phyloP scores from a whole-genome alignment of 1,140 invertebrate species.

The Penaeus chinensis region DNA sequence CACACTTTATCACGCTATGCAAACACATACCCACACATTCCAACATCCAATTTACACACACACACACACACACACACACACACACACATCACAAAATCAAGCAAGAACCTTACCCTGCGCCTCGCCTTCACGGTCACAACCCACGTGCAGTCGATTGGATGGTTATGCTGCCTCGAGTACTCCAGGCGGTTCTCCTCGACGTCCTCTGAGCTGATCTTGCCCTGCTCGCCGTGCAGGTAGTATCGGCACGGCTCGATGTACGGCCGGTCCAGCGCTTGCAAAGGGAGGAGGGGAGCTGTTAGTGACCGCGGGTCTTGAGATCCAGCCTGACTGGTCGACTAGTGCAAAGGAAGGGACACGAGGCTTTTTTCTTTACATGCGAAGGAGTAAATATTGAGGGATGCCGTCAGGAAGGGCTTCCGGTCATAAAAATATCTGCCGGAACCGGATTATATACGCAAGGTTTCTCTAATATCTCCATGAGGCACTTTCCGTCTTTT shows the following conservation, averaged over 20 bases:
- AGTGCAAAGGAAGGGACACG: background rate
- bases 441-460: too few species aligned
- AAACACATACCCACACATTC: too few species aligned
- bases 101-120: conserved; percentile 75
- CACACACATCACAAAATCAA: background rate
- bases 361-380: background rate
- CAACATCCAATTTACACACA: too few species aligned
- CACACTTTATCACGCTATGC: too few species aligned
- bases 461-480: too few species aligned
- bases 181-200: conserved; percentile 72
- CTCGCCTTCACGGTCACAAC: conserved; percentile 76
- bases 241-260: conserved; percentile 45
- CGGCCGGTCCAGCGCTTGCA: conserved; percentile 45
- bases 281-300: background rate
- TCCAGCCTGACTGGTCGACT: background rate
- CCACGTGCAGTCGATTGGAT: conserved; percentile 85
- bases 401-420: too few species aligned
- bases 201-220: conserved; percentile 66
- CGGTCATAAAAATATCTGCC: too few species aligned
- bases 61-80: too few species aligned
- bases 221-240: conserved; percentile 45
- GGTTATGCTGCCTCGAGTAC: conserved; percentile 70
- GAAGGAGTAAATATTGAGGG: too few species aligned
- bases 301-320: background rate
- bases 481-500: too few species aligned